phyloP scores from a whole-genome alignment of 2,888 invertebrate genomes.

The Geotrupes spiniger region DNA sequence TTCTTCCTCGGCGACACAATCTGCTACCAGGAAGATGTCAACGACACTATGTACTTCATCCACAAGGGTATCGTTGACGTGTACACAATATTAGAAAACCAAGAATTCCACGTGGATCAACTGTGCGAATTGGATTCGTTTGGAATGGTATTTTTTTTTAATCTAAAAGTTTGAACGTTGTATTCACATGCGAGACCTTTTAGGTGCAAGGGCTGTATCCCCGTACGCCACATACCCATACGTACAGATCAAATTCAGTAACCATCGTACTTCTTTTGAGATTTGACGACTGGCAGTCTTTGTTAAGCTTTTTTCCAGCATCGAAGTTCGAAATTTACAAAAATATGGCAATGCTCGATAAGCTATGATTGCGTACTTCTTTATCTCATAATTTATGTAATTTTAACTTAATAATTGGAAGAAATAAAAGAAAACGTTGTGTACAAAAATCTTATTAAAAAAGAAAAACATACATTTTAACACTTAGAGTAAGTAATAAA shows the following conservation, averaged over 20 bases:
- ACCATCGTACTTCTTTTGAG: slow-evolving; percentile 25
- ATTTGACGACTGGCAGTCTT: slow-evolving; percentile 26
- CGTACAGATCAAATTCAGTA: slow-evolving; percentile 27
- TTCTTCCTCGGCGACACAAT: slow-evolving; percentile 31
- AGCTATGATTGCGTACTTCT: no score
- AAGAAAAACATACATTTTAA: no score
- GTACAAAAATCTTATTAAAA: no score
- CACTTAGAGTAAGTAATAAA: no score
- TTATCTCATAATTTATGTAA: no score
- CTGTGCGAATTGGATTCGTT: slow-evolving; percentile 30
- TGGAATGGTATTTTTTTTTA: slow-evolving; percentile 31
- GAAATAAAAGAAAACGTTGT: no score
- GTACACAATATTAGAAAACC: slow-evolving; percentile 20
- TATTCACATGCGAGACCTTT: slow-evolving; percentile 3
- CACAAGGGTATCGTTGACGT: slow-evolving; percentile 31
- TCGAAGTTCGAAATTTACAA: slow-evolving; percentile 22
- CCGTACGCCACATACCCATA: slow-evolving; percentile 27
- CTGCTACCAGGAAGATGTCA: slow-evolving; percentile 33
- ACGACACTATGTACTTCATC: slow-evolving; percentile 35
- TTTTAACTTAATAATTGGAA: no score
- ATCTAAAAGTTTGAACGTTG: background rate
- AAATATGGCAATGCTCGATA: no score
- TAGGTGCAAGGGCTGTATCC: slow-evolving; percentile 30
- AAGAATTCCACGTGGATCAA: slow-evolving; percentile 29
- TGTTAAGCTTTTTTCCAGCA: slow-evolving; percentile 29